Conservation (phyloP, 2,888 invertebrate genomes). For the Calameuta idolon region DNA sequence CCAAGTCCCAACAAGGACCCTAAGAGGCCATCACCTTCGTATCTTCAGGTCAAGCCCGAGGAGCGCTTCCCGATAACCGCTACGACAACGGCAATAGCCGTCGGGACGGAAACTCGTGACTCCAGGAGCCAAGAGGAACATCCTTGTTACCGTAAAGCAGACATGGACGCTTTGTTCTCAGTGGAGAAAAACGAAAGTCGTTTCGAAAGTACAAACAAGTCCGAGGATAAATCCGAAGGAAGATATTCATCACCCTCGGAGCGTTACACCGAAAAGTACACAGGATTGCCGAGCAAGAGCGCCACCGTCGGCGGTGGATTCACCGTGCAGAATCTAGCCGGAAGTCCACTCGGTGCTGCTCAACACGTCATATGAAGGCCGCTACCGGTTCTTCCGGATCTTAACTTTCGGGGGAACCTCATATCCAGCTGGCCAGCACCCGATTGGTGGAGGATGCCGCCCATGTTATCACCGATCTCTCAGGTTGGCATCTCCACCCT, state of each 20-base stretch:
- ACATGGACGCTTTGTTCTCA: conserved; percentile 3
- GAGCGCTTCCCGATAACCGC: conserved; percentile 5
- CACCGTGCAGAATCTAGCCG: conserved; percentile 62
- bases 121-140: conserved; percentile 27
- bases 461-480: conserved; percentile 59
- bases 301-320: conserved; percentile 47
- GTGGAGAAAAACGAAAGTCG: conserved; percentile 1
- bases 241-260: background rate
- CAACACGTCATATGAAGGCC: conserved; percentile 86
- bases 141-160: conserved; percentile 35
- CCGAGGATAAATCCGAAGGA: conserved; percentile 48
- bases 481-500: conserved; percentile 30
- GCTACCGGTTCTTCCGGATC: conserved; percentile 83
- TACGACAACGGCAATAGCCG: background rate
- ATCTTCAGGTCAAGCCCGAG: conserved; percentile 38
- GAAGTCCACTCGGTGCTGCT: conserved; percentile 54
- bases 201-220: conserved; percentile 12
- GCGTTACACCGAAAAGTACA: background rate
- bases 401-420: conserved; percentile 70
- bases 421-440: conserved; percentile 60
- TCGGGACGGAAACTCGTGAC: background rate
- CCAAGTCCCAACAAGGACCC: conserved; percentile 57
- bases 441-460: conserved; percentile 66
- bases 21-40: conserved; percentile 40
- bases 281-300: conserved; percentile 30